Percentiles rank a stretch among this genome's conserved stretches.
phyloP scores from a whole-genome alignment of 1,140 invertebrate genomes.

The Leptinotarsa undecemlineata region DNA sequence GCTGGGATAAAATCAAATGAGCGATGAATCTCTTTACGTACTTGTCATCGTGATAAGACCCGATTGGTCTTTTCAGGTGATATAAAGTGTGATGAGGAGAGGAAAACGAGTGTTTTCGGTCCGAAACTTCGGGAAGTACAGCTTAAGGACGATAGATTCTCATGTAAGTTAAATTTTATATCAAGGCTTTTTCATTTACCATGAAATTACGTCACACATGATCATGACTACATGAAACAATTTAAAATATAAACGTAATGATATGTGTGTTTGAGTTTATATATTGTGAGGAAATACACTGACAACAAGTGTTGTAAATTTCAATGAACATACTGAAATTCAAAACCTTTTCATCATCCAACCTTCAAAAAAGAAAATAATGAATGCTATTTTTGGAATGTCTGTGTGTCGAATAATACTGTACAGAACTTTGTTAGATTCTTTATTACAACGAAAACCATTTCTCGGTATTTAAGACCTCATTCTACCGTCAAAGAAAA shows the following conservation, averaged over 20 bases:
- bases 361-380: neutral
- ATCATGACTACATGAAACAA: neutral
- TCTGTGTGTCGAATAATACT: neutral
- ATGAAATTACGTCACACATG: no score
- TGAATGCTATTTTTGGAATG: neutral
- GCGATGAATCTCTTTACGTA: no score
- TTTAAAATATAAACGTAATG: neutral
- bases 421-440: neutral
- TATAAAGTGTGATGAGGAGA: no score
- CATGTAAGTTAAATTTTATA: no score
- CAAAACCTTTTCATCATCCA: neutral
- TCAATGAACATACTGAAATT: neutral
- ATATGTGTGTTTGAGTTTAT: neutral
- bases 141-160: no score
- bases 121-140: no score
- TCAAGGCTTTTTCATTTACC: no score
- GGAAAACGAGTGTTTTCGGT: no score
- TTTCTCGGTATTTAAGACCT: conserved; percentile 29
- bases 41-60: no score
- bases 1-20: no score
- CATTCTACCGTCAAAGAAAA: conserved; percentile 30
- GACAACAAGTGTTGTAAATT: neutral
- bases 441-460: conserved; percentile 21
- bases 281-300: neutral
- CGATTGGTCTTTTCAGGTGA: no score